Conservation (phyloP, 2,113 vertebrate species). For the Rafetus swinhoei region DNA sequence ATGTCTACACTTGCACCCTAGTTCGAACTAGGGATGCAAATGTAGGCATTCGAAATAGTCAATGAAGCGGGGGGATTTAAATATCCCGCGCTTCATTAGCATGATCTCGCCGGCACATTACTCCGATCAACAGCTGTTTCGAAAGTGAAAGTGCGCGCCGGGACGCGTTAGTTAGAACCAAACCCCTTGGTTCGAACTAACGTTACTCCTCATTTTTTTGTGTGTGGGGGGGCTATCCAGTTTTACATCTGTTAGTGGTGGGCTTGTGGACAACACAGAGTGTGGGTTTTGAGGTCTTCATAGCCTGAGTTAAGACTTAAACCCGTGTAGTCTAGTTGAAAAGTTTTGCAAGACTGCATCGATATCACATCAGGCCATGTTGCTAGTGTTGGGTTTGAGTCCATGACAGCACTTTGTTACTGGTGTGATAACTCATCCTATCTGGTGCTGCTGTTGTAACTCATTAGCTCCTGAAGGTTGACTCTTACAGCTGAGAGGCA, state of each 20-base stretch:
- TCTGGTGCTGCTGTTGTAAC: background rate
- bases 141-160: too few species aligned
- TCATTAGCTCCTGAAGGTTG: background rate
- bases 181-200: too few species aligned
- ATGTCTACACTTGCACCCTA: too few species aligned
- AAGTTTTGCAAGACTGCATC: background rate
- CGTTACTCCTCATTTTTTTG: too few species aligned
- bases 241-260: background rate
- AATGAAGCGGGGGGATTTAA: too few species aligned
- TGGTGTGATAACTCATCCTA: background rate
- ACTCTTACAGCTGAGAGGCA: background rate
- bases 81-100: too few species aligned
- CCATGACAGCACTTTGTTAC: background rate
- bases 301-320: accelerated
- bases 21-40: too few species aligned
- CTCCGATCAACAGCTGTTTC: too few species aligned
- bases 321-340: background rate
- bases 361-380: background rate
- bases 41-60: too few species aligned
- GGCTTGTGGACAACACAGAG: too few species aligned
- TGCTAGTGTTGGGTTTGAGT: accelerated
- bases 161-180: too few species aligned
- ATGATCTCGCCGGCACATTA: too few species aligned
- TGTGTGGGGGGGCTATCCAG: background rate
- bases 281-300: background rate